Evolutionary conservation across 1,140 invertebrate species (phyloP), one percentile per base, ranked within the genome.

Genomic region (Lasaia peninsularis): DNA sequence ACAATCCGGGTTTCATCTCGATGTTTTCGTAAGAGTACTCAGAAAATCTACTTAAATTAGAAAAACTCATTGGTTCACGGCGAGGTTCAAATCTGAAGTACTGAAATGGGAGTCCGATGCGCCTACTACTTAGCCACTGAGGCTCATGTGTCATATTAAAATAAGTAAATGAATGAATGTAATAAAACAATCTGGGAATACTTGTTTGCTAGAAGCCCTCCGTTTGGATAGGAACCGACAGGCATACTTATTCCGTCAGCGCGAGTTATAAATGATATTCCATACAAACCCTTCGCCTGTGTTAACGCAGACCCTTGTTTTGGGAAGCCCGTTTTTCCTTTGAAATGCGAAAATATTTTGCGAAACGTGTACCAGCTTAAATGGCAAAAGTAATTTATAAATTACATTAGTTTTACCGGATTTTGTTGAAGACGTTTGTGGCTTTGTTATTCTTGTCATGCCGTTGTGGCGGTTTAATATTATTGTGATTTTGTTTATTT

Each of bases 201-300:
- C 9, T 40, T 40, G 12, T 40, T 40, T 18, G 8, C 6, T 14
- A 40, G 16, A 40, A 40, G 8, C 37, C 37, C 37, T 40, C 16
- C 37, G 37, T 14, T 40, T 40, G 16, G 37, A 40, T 40, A 40
- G 1, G 37, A 14, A 37, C 52, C 24, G 52, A 54, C 52, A 51
- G 52, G 11, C 52, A 24, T 24, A 60, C 69, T 70, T 68, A 65
- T 70, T 63, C 69, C 69, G 64, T 76, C 73, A 73, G 65, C 73
- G 55, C 28, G 35, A 48, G 66, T 69, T 64, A 76, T 76, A 71
- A 73, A 76, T 76, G 67, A 76, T 73, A 62, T 56, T 40, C 14
- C 37, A 40, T 18, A 40, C 37, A 37, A 73, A 72, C 68, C 70
- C 75, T 75, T 68, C 59, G 58, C 60, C 34, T 54, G 20, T 37